Base-by-base conservation (phyloP, 2,797 vertebrate genomes). In the Sebastes hubbsi region DNA sequence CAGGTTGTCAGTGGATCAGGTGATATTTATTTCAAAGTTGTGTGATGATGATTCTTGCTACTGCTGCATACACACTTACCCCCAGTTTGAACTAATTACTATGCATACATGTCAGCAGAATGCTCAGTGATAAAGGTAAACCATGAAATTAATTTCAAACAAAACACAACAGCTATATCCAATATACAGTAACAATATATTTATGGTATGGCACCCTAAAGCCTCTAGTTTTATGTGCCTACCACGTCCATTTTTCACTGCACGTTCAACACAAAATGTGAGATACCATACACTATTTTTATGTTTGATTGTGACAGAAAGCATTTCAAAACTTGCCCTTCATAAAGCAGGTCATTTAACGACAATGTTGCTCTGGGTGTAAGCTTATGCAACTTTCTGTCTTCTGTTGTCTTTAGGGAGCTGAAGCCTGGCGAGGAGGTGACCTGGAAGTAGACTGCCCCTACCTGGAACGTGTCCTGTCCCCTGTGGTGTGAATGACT, bases 341-440 rank as follows among this genome's bases (percentile, higher is more conserved):
- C 2, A 36, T 18, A 49, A 36, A 49, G n/a, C 58, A 11, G n/a
- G 9, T 64, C 7, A 58, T 64, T 1, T 55, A 18, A 29, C n/a
- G 1, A 1, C 10, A 55, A 1, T 38, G 6, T 16, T n/a, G 8
- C 5, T 68, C 4, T 8, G 25, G 12, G 10, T 55, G 32, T n/a
- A 27, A 22, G 2, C 8, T 67, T 13, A 29, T 30, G 6, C 29
- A 81, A 9, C 6, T 34, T 38, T 8, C 5, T 52, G 22, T 60
- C 34, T 82, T 75, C 13, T 82, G 8, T 71, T 81, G 24, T 88
- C 46, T 81, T 62, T 82, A 99, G 98, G 90, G 97, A 98, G 71
- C 88, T 99, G 93, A 98, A 96, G 86, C 95, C 97, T 60, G 95
- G 94, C 54, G 97, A 99, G 94, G 96, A 97, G 87, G 88, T 90